Evolutionary conservation across 2,113 vertebrate species (phyloP), one percentile per base, ranked within the genome.

Genomic region (Eptatretus burgeri): DNA sequence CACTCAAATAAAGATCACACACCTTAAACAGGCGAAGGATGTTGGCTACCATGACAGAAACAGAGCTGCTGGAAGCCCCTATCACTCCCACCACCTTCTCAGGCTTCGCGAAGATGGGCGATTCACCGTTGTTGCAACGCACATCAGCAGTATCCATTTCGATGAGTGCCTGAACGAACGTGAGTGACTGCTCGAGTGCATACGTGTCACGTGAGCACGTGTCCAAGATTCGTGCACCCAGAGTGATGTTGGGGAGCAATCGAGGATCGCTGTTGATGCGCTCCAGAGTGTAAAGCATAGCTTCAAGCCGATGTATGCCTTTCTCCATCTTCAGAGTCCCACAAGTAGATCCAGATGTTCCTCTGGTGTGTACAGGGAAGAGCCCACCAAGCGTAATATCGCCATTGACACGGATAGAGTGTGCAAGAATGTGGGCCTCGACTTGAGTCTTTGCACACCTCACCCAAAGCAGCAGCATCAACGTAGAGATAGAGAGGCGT

Each of bases 1-100:
- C 27, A 41, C 27, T 41, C 27, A 41, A 41, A 41, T 7, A 41
- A 5, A 41, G n/a, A 41, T 41, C 3, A 67, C 78, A 78, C 68
- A 87, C 84, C 67, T 79, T 72, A 66, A 89, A 89, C 50, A 89
- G 72, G 62, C 84, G 66, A 65, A 89, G 74, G 14, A 89, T 83
- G 4, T 89, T 91, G 70, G 85, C 85, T 64, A 91, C 84, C 84
- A 87, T 84, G 75, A 91, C 85, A 69, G 77, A 79, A n/a, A 79
- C 76, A 0, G 77, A 85, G 65, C 84, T 91, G 65, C 81, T 82
- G 0, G 83, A 83, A 0, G 84, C 83, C 1, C 85, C 84, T 13
- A 88, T 86, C 13, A 85, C 83, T 0, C 82, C 83, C 1, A 83
- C 79, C 51, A 86, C 77, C 2, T 81, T 73, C 51, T 85, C 83